These are phyloP conservation scores for Rostratula benghalensis DNA, from an alignment of 2,113 vertebrate species.

Conservation along the genomic window DNA sequence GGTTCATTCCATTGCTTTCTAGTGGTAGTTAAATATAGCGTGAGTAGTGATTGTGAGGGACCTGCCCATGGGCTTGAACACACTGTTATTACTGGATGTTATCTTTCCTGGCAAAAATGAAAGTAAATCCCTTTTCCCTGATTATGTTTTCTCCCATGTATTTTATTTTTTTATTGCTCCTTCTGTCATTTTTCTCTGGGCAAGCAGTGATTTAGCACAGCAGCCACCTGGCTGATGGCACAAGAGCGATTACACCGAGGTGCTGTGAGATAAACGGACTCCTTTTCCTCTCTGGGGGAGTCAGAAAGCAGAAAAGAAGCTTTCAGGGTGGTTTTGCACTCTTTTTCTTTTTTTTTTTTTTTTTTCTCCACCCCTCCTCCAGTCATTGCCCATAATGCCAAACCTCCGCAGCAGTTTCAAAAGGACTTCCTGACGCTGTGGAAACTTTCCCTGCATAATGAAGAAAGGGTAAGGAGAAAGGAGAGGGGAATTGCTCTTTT, in stretches of 20 bases:
- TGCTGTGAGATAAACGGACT: not conserved
- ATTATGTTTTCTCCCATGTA: not conserved
- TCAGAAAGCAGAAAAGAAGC: not conserved
- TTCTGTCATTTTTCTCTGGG: not conserved
- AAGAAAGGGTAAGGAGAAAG: not conserved
- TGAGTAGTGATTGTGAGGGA: not conserved
- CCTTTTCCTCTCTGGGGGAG: not conserved
- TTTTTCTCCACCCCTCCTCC: not conserved
- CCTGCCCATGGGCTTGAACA: not conserved
- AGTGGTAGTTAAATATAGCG: not conserved
- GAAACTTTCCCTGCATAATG: not conserved
- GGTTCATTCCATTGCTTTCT: not conserved
- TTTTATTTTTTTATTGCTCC: not conserved
- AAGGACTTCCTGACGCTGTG: not conserved
- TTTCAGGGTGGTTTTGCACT: not conserved
- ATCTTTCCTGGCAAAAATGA: not conserved
- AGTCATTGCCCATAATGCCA: not conserved
- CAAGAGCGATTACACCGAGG: not conserved
- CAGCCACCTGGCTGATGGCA: not conserved
- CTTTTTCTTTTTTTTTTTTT: not conserved
- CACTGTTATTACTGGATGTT: not conserved
- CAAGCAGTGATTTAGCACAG: not conserved
- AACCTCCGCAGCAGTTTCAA: not conserved
- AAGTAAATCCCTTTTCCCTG: not conserved
- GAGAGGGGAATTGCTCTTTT: not conserved